These are phyloP conservation scores for Ageneiosus marmoratus DNA, from an alignment of 2,113 vertebrate species.

Conservation along the genomic window DNA sequence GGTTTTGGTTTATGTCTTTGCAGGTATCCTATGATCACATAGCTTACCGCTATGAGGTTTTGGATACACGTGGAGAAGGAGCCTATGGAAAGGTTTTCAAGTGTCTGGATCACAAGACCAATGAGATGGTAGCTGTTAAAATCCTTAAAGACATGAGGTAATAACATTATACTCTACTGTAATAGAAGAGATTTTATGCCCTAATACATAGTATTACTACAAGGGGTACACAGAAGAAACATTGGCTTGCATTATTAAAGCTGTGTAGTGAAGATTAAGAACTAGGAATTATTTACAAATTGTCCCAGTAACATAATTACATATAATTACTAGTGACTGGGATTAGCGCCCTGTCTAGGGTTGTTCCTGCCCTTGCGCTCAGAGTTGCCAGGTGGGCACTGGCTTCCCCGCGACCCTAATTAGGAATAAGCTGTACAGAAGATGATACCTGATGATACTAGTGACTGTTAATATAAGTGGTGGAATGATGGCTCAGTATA, in stretches of 20 bases:
- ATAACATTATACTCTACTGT: neutral
- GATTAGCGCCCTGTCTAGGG: no score
- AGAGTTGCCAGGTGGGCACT: no score
- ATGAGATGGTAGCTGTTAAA: neutral
- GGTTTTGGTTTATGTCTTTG: neutral
- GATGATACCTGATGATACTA: no score
- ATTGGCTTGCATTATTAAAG: neutral
- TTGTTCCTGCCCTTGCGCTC: no score
- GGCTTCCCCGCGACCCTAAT: no score
- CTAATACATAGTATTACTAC: neutral
- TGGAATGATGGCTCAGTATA: no score
- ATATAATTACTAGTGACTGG: neutral
- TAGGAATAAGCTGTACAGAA: no score
- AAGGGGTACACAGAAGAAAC: neutral
- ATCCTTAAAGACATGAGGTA: neutral
- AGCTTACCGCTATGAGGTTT: neutral
- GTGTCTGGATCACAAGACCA: conserved; percentile 4
- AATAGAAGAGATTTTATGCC: neutral
- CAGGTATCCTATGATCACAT: neutral
- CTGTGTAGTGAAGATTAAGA: neutral
- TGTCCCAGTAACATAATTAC: neutral
- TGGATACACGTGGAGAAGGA: neutral
- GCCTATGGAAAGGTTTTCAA: neutral
- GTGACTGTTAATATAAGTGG: no score
- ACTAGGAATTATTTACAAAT: neutral